phyloP scores from a whole-genome alignment of 2,888 invertebrate genomes.

The Ceramica pisi region DNA sequence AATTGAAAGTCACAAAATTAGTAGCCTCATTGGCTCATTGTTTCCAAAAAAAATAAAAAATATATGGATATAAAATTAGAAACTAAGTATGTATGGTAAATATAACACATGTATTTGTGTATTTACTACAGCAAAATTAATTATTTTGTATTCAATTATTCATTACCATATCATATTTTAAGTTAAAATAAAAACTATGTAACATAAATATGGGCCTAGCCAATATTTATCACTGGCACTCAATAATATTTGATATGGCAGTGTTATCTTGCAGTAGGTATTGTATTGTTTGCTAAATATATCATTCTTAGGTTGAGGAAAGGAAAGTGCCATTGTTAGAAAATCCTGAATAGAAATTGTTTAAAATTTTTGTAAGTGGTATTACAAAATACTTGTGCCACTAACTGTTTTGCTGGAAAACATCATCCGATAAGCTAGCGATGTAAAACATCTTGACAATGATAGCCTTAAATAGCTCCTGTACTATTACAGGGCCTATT shows the following conservation, averaged over 20 bases:
- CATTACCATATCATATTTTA: slow-evolving; percentile 40
- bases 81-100: slow-evolving; percentile 17
- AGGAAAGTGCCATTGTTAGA: slow-evolving; percentile 7
- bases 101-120: slow-evolving; percentile 6
- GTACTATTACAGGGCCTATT: background rate
- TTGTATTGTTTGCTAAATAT: slow-evolving; percentile 11
- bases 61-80: background rate
- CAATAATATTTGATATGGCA: background rate
- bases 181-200: background rate
- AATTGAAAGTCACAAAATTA: slow-evolving; percentile 6
- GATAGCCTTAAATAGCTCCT: too few relatives aligned
- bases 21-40: background rate
- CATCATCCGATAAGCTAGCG: background rate
- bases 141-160: slow-evolving; percentile 30
- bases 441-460: background rate
- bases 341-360: background rate
- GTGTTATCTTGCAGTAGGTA: background rate
- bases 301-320: background rate
- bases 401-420: background rate
- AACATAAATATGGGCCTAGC: background rate
- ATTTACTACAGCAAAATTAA: slow-evolving; percentile 11
- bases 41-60: background rate
- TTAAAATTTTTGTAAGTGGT: background rate
- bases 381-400: background rate
- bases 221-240: slow-evolving; percentile 10